Evolutionary conservation across 1,140 invertebrate species (phyloP), one percentile per base, ranked within the genome.

Genomic region (Episyrphus balteatus): DNA sequence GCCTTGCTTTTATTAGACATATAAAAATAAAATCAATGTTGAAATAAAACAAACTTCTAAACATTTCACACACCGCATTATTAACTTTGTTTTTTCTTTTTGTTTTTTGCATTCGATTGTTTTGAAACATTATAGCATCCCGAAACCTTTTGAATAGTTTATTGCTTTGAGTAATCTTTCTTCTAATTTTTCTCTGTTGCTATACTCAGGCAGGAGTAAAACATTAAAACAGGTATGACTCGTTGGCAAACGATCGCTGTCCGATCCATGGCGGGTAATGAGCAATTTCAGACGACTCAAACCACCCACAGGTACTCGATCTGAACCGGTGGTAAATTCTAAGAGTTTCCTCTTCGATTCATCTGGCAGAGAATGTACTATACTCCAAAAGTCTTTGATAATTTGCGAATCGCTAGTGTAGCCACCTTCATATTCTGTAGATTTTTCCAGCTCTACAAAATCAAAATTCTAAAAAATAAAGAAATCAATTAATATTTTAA

Each of bases 211-310:
- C 40, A 98, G 73, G 47, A 98, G 80, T 11, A 98, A 75, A 2
- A 97, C 81, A 69, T 98, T 98, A 70, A 97, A 97, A 70, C 94
- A 98, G 0, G 94, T 98, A 66, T 98, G 94, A 10, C 85, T 84
- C 14, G 84, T 87, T 31, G 86, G 86, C 56, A 88, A 70, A 21
- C 84, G 77, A 54, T 88, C 84, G 12, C 82, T 84, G 65, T 88
- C 84, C 0, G 84, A 80, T 0, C 85, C 85, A 62, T 88, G 83
- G 19, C 82, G 74, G 0, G 84, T 83, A 38, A 88, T 86, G 34
- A 88, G 75, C 55, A 95, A 78, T 59, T 93, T 90, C 6, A 97
- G 68, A 52, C 86, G 80, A 53, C 88, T 89, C 55, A 98, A 78
- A 1, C 95, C 95, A 13, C 88, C 82, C 5, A 98, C 87, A 0